Evolutionary conservation across 2,888 invertebrate species (phyloP).

Genomic region (Campoplex nolae): DNA sequence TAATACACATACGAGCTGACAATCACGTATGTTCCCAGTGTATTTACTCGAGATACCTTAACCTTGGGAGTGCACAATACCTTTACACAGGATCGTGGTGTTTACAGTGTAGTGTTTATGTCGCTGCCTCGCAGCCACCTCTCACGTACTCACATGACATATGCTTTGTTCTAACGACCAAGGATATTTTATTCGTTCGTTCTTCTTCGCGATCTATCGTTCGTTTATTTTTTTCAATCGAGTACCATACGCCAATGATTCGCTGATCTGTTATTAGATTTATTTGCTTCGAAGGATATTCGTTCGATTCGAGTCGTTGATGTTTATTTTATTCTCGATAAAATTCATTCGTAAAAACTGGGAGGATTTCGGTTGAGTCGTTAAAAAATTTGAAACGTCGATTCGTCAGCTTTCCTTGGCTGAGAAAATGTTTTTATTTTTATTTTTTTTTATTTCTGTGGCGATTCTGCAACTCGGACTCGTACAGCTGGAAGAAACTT

Average conservation of each 20-base stretch:
- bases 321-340: neutral
- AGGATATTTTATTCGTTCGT: conserved; percentile 55
- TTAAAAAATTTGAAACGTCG: too few species aligned
- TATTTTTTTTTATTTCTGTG: neutral
- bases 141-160: conserved; percentile 73
- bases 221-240: conserved; percentile 29
- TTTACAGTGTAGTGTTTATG: conserved; percentile 22
- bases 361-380: too few species aligned
- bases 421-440: too few species aligned
- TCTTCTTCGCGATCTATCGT: conserved; percentile 24
- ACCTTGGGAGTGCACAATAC: conserved; percentile 76
- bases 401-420: neutral
- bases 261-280: neutral
- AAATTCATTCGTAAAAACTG: neutral
- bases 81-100: conserved; percentile 15
- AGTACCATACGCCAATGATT: neutral
- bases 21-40: conserved; percentile 54
- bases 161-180: conserved; percentile 63
- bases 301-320: neutral
- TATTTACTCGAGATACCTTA: conserved; percentile 76
- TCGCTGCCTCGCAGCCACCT: conserved; percentile 66
- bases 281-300: neutral
- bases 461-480: neutral
- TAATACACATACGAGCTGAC: neutral
- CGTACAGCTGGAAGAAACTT: neutral